Evolutionary conservation across 2,797 vertebrate genomes (phyloP).

Genomic region (Zenarchopterus dispar): DNA sequence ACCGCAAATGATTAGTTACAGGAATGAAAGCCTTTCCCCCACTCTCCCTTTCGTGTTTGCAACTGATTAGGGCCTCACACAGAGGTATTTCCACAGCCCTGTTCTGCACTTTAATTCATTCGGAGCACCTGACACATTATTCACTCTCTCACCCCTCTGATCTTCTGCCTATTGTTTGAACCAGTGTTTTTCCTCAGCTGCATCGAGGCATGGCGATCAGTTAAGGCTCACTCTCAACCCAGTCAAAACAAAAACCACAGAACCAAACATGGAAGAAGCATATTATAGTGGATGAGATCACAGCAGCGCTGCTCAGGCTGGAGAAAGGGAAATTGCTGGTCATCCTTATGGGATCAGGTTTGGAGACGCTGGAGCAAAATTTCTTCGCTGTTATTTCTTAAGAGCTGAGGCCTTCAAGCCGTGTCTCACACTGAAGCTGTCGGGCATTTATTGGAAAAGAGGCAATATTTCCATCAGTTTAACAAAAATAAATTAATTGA

Average conservation of each 20-base stretch:
- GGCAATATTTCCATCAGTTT: slow-evolving; percentile 81
- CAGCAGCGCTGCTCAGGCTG: slow-evolving; percentile 32
- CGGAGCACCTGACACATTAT: slow-evolving; percentile 79
- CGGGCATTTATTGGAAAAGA: slow-evolving; percentile 78
- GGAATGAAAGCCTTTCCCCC: slow-evolving; percentile 78
- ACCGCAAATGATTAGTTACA: slow-evolving; percentile 89
- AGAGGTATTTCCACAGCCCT: slow-evolving; percentile 79
- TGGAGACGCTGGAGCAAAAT: slow-evolving; percentile 51
- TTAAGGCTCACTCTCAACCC: slow-evolving; percentile 57
- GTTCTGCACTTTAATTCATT: slow-evolving; percentile 80
- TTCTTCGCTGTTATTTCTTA: slow-evolving; percentile 63
- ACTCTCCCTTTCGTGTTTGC: slow-evolving; percentile 77
- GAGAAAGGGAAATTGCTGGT: slow-evolving; percentile 53
- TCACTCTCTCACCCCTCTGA: slow-evolving; percentile 75
- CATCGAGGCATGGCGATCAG: slow-evolving; percentile 62
- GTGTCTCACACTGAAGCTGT: slow-evolving; percentile 70
- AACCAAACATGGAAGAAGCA: slow-evolving; percentile 66
- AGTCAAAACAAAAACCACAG: slow-evolving; percentile 68
- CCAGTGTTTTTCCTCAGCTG: slow-evolving; percentile 63
- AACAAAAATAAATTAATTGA: slow-evolving; percentile 82
- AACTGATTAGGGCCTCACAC: slow-evolving; percentile 84
- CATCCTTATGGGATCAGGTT: slow-evolving; percentile 41
- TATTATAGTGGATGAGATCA: slow-evolving; percentile 64
- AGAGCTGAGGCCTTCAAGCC: slow-evolving; percentile 58
- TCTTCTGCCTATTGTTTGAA: slow-evolving; percentile 75